These are phyloP conservation scores for Arothron firmamentum DNA, from an alignment of 2,113 vertebrate species.

Conservation along the genomic window DNA sequence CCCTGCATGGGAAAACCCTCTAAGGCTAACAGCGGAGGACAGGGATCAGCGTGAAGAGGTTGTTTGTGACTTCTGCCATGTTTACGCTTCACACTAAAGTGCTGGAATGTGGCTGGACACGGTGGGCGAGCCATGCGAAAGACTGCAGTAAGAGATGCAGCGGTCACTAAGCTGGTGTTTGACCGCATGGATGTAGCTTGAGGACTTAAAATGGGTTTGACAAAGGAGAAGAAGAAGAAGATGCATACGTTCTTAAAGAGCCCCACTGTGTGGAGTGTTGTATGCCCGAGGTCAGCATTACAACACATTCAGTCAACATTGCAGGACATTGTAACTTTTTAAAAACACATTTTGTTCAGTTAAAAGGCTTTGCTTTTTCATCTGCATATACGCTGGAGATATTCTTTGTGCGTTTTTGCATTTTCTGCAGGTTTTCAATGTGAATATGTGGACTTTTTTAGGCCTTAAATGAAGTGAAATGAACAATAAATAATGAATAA, in stretches of 20 bases:
- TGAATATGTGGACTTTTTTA: no score
- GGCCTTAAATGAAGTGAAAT: no score
- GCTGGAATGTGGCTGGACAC: constrained; percentile 15
- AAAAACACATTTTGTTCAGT: constrained; percentile 17
- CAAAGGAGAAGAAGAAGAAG: constrained; percentile 29
- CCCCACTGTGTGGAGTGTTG: constrained; percentile 46
- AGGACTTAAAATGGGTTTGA: constrained; percentile 27
- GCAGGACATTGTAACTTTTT: neutral
- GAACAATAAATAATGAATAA: no score
- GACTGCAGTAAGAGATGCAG: constrained; percentile 5
- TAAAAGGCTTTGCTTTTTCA: constrained; percentile 12
- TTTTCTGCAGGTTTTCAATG: no score
- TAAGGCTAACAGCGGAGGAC: constrained; percentile 15
- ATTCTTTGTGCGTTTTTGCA: neutral
- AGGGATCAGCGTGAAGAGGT: constrained; percentile 27
- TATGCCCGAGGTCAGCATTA: constrained; percentile 53
- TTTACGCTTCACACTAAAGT: constrained; percentile 1
- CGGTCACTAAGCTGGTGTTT: constrained; percentile 12
- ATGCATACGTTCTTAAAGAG: constrained; percentile 33
- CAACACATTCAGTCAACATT: constrained; percentile 1
- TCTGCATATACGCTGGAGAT: neutral
- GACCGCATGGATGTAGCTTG: constrained; percentile 6
- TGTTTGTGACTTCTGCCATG: constrained; percentile 22
- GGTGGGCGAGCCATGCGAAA: constrained; percentile 21
- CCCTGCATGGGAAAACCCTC: neutral